phyloP scores from a whole-genome alignment of 2,113 vertebrate genomes.

The Nycticebus coucang region DNA sequence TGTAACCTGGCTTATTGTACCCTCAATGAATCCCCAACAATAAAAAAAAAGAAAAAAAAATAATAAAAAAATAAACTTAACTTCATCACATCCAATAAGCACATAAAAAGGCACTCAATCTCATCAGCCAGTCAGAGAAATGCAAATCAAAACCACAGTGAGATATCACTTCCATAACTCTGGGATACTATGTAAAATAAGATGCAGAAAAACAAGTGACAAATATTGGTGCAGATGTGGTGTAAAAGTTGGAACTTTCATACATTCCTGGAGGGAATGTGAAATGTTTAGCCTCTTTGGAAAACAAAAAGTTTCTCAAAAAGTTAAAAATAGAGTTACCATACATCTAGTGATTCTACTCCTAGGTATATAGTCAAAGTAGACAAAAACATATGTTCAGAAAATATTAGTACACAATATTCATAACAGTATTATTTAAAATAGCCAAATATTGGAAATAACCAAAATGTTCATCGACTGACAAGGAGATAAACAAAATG shows the following conservation, averaged over 20 bases:
- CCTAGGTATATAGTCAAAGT: background rate
- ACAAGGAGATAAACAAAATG: background rate
- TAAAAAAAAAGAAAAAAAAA: too few relatives aligned
- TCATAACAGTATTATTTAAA: background rate
- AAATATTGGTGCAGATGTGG: background rate
- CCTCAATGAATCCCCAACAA: too few relatives aligned
- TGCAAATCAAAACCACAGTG: background rate
- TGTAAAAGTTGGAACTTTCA: background rate
- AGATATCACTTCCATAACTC: background rate
- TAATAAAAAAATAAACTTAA: background rate
- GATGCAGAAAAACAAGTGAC: background rate
- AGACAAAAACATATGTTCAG: background rate
- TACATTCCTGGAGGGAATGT: background rate
- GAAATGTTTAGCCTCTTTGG: background rate
- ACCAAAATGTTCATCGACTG: background rate
- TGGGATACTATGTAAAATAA: background rate
- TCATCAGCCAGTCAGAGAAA: background rate
- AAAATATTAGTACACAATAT: background rate
- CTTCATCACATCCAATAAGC: background rate
- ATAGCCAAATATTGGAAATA: background rate
- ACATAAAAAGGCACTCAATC: background rate
- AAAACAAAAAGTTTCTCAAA: background rate
- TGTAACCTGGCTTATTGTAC: too few relatives aligned
- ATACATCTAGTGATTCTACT: background rate
- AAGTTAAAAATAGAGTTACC: background rate